A percentile compares a stretch with the other conserved stretches of the same genome.
These are phyloP conservation scores for Melanargia galathea DNA, from an alignment of 2,888 invertebrate species.

Conservation along the genomic window DNA sequence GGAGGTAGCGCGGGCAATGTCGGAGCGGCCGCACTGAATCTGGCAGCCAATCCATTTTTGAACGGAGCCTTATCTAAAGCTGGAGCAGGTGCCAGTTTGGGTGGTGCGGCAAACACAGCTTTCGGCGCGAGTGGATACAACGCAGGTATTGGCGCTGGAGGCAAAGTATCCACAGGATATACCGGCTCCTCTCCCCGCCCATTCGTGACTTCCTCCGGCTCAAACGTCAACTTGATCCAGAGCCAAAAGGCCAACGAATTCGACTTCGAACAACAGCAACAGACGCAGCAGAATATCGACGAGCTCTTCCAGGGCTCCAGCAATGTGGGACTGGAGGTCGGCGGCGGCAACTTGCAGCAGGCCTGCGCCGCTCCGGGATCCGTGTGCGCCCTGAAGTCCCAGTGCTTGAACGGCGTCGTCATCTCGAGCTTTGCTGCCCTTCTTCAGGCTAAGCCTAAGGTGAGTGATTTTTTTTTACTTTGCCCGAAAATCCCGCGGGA, in stretches of 20 bases:
- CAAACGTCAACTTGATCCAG: slow-evolving; percentile 66
- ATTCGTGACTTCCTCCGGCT: slow-evolving; percentile 55
- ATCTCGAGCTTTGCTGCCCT: slow-evolving; percentile 74
- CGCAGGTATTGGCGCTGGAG: slow-evolving; percentile 36
- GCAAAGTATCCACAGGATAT: slow-evolving; percentile 53
- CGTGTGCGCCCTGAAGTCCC: slow-evolving; percentile 83
- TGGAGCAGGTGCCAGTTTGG: slow-evolving; percentile 36
- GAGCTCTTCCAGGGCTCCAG: slow-evolving; percentile 65
- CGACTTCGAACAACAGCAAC: slow-evolving; percentile 63
- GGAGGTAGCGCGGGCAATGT: slow-evolving; percentile 43
- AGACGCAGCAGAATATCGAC: slow-evolving; percentile 64
- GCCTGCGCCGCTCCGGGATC: slow-evolving; percentile 83
- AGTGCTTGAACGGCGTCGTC: slow-evolving; percentile 84
- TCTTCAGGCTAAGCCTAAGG: slow-evolving; percentile 77
- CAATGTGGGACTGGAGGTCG: slow-evolving; percentile 56
- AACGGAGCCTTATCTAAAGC: slow-evolving; percentile 53
- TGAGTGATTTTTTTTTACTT: slow-evolving; percentile 60
- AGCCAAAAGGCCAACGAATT: slow-evolving; percentile 62
- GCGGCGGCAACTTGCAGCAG: slow-evolving; percentile 69
- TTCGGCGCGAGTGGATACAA: neutral
- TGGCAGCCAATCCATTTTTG: slow-evolving; percentile 54
- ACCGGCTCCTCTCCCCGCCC: slow-evolving; percentile 69
- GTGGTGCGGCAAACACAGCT: slow-evolving; percentile 1
- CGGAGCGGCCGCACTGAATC: slow-evolving; percentile 37
- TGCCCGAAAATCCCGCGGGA: too few species aligned